Evolutionary conservation across 92 coral and sea anemone genomes (phyloP).

Genomic region (Paragorgia papillata): DNA sequence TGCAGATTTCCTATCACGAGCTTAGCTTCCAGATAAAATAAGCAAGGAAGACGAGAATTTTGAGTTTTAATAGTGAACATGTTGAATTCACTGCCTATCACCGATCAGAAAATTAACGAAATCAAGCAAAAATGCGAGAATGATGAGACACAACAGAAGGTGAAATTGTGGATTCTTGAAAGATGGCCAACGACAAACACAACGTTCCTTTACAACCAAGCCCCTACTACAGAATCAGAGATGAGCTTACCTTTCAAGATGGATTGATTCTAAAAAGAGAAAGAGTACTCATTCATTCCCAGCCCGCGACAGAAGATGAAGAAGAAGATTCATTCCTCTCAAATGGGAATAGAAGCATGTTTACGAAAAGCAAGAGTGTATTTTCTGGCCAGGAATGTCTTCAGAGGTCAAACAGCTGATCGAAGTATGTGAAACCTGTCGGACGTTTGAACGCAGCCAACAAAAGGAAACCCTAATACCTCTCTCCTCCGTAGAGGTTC

Average conservation of each 20-base stretch:
- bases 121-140: no score
- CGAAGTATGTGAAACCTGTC: slow-evolving; percentile 24
- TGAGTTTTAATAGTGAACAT: no score
- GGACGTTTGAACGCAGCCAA: slow-evolving; percentile 16
- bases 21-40: no score
- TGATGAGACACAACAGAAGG: background rate
- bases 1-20: no score
- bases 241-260: slow-evolving; percentile 26
- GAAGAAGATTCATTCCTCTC: slow-evolving; percentile 30
- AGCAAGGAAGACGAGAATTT: no score
- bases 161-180: slow-evolving; percentile 26
- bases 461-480: slow-evolving; percentile 48
- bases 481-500: no score
- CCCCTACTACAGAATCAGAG: slow-evolving; percentile 36
- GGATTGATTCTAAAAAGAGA: slow-evolving; percentile 35
- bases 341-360: slow-evolving; percentile 22
- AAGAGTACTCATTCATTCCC: background rate
- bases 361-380: slow-evolving; percentile 10
- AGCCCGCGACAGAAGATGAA: slow-evolving; percentile 10
- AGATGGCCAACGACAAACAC: slow-evolving; percentile 34
- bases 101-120: no score
- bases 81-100: no score
- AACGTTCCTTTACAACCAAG: slow-evolving; percentile 19
- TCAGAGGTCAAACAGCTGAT: slow-evolving; percentile 37
- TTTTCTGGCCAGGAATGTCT: slow-evolving; percentile 51